Base-by-base conservation (phyloP, 2,797 vertebrate species). In the Oophaga sylvatica region DNA sequence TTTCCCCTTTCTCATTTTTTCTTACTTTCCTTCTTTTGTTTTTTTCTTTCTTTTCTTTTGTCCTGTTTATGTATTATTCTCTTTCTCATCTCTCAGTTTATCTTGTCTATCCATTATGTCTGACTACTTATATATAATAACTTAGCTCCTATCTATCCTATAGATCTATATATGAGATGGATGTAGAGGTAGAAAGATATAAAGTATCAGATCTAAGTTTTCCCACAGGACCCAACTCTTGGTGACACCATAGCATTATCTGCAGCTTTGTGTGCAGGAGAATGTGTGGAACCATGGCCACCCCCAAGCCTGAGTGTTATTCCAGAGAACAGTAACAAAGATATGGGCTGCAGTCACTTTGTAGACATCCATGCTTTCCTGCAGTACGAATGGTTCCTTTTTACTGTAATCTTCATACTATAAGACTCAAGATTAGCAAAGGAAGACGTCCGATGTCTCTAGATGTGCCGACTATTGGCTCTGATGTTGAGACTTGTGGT, bases 281-380 rank as follows among this genome's bases (percentile, higher is more conserved):
- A 71, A 41, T 41, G 48, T 9, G 48, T 53, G 35, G 2, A 41
- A 5, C 3, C 35, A 41, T 41, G 35, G 48, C 48, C 48, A 11
- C 48, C 48, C 8, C 48, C 11, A 53, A 53, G 0, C 48, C 48
- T 53, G 48, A 53, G 11, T 53, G 8, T 53, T 53, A 16, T 56
- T 26, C 5, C n/a, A 6, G 45, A 15, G 45, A 7, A 15, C 20
- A 53, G 41, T 76, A 77, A 85, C 41, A 65, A 19, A 65, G 19
- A 45, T 31, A 53, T 89, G 62, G 71, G 78, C 87, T 86, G 22
- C 87, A 86, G 87, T 89, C 84, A 86, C 84, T 86, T 81, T 67
- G 31, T 22, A 57, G 29, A 59, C 9, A 19, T 59, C 53, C n/a
- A 0, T 81, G 35, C 13, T 29, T 68, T 48, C 31, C 60, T 29